Conservation (phyloP, 2,888 invertebrate genomes). For the Megamerina dolium region DNA sequence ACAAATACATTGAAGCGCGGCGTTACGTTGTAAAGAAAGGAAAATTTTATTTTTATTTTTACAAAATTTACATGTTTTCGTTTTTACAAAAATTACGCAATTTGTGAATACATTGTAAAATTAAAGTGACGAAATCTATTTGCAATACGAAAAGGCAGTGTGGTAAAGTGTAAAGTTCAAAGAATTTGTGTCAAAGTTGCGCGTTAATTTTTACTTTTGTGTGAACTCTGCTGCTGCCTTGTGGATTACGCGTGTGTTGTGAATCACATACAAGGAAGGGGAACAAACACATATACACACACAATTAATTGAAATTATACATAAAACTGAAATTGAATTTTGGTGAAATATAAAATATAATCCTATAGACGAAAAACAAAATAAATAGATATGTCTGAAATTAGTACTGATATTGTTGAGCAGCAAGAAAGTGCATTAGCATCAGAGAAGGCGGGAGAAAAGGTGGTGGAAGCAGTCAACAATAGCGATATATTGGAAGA, state of each 20-base stretch:
- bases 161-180: constrained; percentile 4
- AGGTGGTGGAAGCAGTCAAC: too few relatives aligned
- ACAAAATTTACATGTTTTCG: constrained; percentile 24
- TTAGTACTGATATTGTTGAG: constrained; percentile 28
- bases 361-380: constrained; percentile 6
- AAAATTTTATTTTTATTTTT: constrained; percentile 24
- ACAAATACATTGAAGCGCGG: constrained; percentile 19
- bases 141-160: constrained; percentile 2
- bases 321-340: constrained; percentile 4
- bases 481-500: too few relatives aligned
- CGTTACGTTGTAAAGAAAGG: constrained; percentile 26
- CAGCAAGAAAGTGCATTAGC: constrained; percentile 23
- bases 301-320: constrained; percentile 2
- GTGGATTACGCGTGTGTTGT: constrained; percentile 13
- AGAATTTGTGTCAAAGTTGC: constrained; percentile 20
- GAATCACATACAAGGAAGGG: constrained; percentile 12
- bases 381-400: constrained; percentile 32
- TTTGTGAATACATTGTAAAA: constrained; percentile 9
- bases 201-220: constrained; percentile 17
- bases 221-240: too few relatives aligned
- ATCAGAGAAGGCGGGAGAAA: constrained; percentile 12
- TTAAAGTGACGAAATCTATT: constrained; percentile 1
- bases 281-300: too few relatives aligned
- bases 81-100: constrained; percentile 11
- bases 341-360: constrained; percentile 12